Evolutionary conservation across 92 coral and sea anemone genomes (phyloP).

Genomic region (Hydrozoanthus gracilis): DNA sequence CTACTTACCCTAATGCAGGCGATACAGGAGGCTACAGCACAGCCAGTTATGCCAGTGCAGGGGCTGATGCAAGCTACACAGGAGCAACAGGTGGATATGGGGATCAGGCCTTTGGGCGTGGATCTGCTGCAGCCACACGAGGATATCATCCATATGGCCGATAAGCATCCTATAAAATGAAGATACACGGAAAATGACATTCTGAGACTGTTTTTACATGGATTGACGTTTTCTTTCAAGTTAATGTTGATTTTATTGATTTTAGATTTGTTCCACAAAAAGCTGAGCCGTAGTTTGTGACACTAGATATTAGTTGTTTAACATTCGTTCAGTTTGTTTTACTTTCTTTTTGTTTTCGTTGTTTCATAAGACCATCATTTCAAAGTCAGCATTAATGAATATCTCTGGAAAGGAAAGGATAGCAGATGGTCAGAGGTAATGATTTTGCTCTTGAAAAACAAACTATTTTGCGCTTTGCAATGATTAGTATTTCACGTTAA

Average conservation of each 20-base stretch:
- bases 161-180: not conserved
- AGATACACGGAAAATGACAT: not conserved
- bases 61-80: constrained; percentile 17
- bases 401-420: too few species aligned
- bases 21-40: constrained; percentile 21
- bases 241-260: not conserved
- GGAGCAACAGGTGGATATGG: constrained; percentile 37
- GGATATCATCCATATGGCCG: constrained; percentile 49
- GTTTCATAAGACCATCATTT: not conserved
- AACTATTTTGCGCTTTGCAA: too few species aligned
- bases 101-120: constrained; percentile 49
- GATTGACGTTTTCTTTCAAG: too few species aligned
- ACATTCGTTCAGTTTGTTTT: not conserved
- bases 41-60: constrained; percentile 15
- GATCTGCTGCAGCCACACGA: constrained; percentile 26
- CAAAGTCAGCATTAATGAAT: too few species aligned
- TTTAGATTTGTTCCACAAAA: not conserved
- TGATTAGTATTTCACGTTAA: too few species aligned
- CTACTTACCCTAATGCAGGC: constrained; percentile 33
- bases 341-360: not conserved
- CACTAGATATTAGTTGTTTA: not conserved
- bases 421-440: too few species aligned
- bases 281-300: not conserved
- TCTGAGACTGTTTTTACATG: not conserved
- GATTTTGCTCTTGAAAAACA: too few species aligned